phyloP scores from a whole-genome alignment of 2,113 vertebrate species.

The Orthochromis indermauri region DNA sequence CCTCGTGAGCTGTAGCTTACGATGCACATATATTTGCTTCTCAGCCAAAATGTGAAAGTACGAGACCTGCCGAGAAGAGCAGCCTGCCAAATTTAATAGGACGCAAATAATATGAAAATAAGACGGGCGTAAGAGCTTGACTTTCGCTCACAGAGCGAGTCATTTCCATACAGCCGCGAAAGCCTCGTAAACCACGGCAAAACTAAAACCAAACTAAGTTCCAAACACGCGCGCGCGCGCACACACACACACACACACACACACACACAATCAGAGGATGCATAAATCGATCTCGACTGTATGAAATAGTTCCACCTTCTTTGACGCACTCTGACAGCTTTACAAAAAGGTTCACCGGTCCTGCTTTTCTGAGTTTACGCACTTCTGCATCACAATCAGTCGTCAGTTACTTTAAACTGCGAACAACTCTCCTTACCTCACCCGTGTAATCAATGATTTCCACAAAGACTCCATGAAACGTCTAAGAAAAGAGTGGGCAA shows the following conservation, averaged over 20 bases:
- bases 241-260: fast-evolving
- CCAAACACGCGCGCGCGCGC: no score
- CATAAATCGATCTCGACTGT: neutral
- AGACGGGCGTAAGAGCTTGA: neutral
- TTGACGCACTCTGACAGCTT: neutral
- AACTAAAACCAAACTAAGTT: neutral
- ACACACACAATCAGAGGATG: neutral
- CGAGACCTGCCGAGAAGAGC: neutral
- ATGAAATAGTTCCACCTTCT: neutral
- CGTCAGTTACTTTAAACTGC: neutral
- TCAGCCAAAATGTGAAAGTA: neutral
- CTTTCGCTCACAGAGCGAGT: neutral
- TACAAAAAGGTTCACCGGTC: neutral
- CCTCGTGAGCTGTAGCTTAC: neutral
- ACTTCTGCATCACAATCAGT: neutral
- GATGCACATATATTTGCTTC: neutral
- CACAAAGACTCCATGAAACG: constrained; percentile 44
- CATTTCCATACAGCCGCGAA: constrained; percentile 17
- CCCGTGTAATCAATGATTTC: neutral
- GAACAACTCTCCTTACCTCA: constrained; percentile 30
- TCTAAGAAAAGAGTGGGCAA: neutral
- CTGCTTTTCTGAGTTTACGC: neutral
- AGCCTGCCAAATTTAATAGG: neutral
- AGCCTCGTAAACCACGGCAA: neutral
- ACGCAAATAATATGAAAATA: constrained; percentile 38